Evolutionary conservation across 2,888 invertebrate species (phyloP), one percentile per base, ranked within the genome.

Genomic region (Drosophila anomalipes): DNA sequence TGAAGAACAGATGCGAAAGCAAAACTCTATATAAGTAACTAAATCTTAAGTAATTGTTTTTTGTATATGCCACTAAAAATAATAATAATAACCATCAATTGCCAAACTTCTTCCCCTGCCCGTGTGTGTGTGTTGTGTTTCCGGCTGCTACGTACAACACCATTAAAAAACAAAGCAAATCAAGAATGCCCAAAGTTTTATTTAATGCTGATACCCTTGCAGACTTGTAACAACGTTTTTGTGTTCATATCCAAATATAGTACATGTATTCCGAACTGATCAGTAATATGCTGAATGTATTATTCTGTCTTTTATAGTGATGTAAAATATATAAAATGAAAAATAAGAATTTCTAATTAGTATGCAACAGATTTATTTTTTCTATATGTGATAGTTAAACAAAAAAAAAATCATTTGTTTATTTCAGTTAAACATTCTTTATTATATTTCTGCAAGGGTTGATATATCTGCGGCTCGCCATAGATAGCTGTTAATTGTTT

Each of bases 21-120:
- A 61, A 68, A 65, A 47, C 68, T 73, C 70, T 70, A 65, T 82
- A 79, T 80, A 82, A 80, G 82, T 80, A 79, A 70, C 28, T 80
- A 79, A 41, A 68, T 68, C 10, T 70, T 82, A 79, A 82, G 79
- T 80, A 82, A 82, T 70, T 80, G 82, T 79, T 82, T 75, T 70
- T 49, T 80, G 82, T 80, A 79, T 67, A 79, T 79, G 82, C 75
- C 79, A 79, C 81, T 80, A 80, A 82, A 82, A 60, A 61, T 52
- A 80, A 80, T 76, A 78, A 77, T 80, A 77, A 79, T 61, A 79
- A 78, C 79, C 68, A 78, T 78, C 73, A 77, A 82, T 69, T 74
- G 56, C 59, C 82, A 71, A 77, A 77, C 41, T 58, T 61, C 41
- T 56, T 22, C 39, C 51, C 59, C 74, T 74, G 60, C 58, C 59